Conservation (phyloP, 2,797 vertebrate genomes). For the Carcharodon carcharias region DNA sequence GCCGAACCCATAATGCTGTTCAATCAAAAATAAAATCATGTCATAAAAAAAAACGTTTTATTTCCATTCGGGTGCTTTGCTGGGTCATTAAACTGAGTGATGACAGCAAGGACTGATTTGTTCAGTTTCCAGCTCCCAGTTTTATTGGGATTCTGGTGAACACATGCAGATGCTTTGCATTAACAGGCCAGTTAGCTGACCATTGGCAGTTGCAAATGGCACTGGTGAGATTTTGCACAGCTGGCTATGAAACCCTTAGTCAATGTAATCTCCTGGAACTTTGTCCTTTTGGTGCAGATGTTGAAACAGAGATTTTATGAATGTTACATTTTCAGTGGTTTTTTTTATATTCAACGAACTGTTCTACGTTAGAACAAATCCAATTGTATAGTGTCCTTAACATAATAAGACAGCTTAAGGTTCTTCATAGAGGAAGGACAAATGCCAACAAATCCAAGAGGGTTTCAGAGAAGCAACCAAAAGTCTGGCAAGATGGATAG, state of each 20-base stretch:
- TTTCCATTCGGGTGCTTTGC: not conserved
- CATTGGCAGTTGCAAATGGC: not conserved
- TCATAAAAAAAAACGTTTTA: not conserved
- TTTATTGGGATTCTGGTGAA: not conserved
- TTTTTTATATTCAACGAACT: not conserved
- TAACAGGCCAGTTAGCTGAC: not conserved
- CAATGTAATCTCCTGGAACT: not conserved
- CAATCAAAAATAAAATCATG: not conserved
- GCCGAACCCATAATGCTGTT: not conserved
- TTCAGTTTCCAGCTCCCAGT: not conserved
- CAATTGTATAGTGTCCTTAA: not conserved
- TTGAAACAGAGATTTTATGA: not conserved
- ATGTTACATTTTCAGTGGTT: not conserved
- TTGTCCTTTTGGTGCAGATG: not conserved
- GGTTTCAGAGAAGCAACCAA: not conserved
- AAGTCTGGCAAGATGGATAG: not conserved
- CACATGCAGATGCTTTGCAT: not conserved
- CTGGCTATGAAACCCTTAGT: not conserved
- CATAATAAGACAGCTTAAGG: not conserved
- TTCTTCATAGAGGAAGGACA: not conserved
- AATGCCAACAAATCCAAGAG: not conserved
- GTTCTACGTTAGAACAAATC: not conserved
- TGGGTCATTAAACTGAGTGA: not conserved
- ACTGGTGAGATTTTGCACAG: not conserved
- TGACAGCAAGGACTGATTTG: not conserved